These are phyloP conservation scores for Antheraea assamensis DNA, from an alignment of 2,888 invertebrate species.

Conservation along the genomic window DNA sequence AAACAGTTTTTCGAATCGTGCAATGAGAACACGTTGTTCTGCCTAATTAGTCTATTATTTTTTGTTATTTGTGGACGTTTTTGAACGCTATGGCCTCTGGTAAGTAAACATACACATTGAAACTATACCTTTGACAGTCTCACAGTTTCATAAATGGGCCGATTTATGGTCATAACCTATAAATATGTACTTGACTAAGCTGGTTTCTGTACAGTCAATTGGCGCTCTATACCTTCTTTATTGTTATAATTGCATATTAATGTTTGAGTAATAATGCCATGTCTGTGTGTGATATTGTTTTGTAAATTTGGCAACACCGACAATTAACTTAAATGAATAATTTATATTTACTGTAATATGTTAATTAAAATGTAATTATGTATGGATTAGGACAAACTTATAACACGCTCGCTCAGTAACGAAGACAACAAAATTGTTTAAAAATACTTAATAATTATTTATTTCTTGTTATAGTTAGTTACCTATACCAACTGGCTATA, in stretches of 20 bases:
- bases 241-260: not conserved
- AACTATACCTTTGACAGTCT: not conserved
- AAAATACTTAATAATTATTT: not conserved
- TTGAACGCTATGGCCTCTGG: not conserved
- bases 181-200: not conserved
- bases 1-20: slow-evolving; percentile 8
- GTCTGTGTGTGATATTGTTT: not conserved
- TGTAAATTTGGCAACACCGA: not conserved
- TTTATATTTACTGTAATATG: not conserved
- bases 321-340: not conserved
- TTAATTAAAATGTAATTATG: not conserved
- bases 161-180: not conserved
- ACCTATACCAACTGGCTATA: not conserved
- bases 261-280: not conserved
- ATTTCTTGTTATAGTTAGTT: not conserved
- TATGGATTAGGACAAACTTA: not conserved
- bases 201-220: not conserved
- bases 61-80: not conserved
- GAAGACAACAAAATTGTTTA: not conserved
- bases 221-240: not conserved
- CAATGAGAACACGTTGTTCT: not conserved
- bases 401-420: not conserved
- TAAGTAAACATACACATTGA: not conserved
- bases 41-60: not conserved
- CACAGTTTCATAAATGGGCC: not conserved